phyloP scores from a whole-genome alignment of 2,797 vertebrate genomes.

The Falco concolor region DNA sequence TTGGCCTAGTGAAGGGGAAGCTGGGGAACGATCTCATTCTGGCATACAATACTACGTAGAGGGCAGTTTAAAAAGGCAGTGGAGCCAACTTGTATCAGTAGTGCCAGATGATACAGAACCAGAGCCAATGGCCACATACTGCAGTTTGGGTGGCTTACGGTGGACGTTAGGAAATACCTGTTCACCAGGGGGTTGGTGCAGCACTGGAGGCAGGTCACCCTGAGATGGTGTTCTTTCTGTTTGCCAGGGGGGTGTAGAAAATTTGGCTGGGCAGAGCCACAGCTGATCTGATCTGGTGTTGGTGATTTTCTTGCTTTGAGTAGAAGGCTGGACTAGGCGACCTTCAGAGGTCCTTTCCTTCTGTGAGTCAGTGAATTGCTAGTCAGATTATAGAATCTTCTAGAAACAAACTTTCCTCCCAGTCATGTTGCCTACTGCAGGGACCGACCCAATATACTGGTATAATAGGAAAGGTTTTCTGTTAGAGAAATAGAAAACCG shows the following conservation, averaged over 20 bases:
- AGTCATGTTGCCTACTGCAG: not conserved
- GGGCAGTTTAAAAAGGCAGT: not conserved
- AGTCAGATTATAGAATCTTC: not conserved
- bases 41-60: not conserved
- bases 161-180: not conserved
- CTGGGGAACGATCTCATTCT: not conserved
- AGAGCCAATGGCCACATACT: rapidly evolving
- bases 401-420: not conserved
- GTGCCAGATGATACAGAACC: not conserved
- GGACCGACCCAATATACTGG: not conserved
- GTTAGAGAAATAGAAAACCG: not conserved
- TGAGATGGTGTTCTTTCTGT: not conserved
- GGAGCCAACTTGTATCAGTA: not conserved
- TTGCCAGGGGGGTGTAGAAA: not conserved
- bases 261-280: not conserved
- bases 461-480: not conserved
- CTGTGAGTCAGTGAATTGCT: not conserved
- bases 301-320: not conserved
- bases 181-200: not conserved
- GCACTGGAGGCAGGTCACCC: not conserved
- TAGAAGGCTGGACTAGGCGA: not conserved
- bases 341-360: not conserved
- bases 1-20: not conserved
- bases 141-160: not conserved
- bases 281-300: not conserved